These are phyloP conservation scores for Oxyscelio sp. DNA, from an alignment of 2,888 invertebrate species.

Conservation along the genomic window DNA sequence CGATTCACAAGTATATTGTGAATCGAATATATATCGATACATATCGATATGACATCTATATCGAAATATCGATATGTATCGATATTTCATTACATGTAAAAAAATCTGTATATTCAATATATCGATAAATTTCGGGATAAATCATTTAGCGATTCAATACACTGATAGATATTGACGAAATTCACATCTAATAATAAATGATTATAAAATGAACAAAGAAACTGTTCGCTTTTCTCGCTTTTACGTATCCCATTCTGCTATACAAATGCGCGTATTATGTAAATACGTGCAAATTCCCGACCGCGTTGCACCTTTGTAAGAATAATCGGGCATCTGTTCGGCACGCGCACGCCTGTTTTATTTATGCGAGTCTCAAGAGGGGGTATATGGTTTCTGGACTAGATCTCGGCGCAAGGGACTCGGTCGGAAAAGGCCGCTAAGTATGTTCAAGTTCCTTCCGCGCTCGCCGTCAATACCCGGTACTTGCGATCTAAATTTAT, in stretches of 20 bases:
- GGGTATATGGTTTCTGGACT: conserved; percentile 60
- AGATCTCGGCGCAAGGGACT: conserved; percentile 26
- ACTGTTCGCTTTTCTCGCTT: not conserved
- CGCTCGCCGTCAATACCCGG: conserved; percentile 25
- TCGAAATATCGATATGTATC: too few species aligned
- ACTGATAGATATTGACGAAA: too few species aligned
- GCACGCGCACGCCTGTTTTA: conserved; percentile 54
- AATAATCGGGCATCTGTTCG: conserved; percentile 65
- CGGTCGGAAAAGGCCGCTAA: conserved; percentile 21
- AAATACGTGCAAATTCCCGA: conserved; percentile 50
- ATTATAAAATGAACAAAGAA: too few species aligned
- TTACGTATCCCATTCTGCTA: not conserved
- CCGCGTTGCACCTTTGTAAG: conserved; percentile 39
- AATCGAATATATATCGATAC: too few species aligned
- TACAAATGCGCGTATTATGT: conserved; percentile 38
- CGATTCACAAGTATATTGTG: too few species aligned
- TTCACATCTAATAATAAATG: too few species aligned
- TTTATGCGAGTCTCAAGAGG: conserved; percentile 51
- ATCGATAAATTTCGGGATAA: too few species aligned
- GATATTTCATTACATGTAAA: too few species aligned
- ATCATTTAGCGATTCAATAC: too few species aligned
- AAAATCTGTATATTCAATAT: too few species aligned
- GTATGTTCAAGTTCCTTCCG: conserved; percentile 17
- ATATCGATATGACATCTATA: too few species aligned
- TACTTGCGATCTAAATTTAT: conserved; percentile 56